A percentile compares a stretch with the other conserved stretches of the same genome.
These are phyloP conservation scores for Trachemys scripta DNA, from an alignment of 2,113 vertebrate genomes.

Conservation along the genomic window DNA sequence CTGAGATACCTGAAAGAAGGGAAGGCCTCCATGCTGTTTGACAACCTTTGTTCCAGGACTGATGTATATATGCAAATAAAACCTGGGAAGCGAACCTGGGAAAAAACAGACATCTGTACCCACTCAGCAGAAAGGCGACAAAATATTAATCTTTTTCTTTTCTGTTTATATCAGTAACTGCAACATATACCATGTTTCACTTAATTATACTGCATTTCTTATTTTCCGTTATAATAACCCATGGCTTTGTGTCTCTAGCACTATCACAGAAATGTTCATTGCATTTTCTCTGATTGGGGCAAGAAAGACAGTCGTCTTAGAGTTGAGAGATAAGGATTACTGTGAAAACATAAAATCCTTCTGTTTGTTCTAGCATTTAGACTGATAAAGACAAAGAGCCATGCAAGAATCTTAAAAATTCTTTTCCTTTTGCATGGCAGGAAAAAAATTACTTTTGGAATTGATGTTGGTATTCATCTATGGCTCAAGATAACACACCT, in stretches of 20 bases:
- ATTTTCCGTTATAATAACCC: constrained; percentile 40
- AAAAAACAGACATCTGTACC: constrained; percentile 17
- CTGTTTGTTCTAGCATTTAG: not conserved
- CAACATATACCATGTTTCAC: constrained; percentile 37
- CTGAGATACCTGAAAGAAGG: not conserved
- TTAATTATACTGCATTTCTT: constrained; percentile 44
- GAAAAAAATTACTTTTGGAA: not conserved
- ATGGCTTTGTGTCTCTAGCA: constrained; percentile 8
- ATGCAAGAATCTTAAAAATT: not conserved
- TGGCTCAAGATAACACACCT: not conserved
- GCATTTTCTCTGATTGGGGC: not conserved
- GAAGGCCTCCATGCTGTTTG: not conserved
- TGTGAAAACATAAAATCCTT: not conserved
- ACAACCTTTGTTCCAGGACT: not conserved
- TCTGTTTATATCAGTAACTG: constrained; percentile 13
- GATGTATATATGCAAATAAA: not conserved
- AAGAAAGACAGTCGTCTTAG: not conserved
- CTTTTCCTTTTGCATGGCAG: not conserved
- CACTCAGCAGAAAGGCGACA: not conserved
- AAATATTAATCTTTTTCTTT: constrained; percentile 14
- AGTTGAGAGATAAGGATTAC: not conserved
- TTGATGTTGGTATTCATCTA: not conserved
- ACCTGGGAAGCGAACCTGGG: constrained; percentile 17
- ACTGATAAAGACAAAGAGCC: not conserved
- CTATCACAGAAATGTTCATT: not conserved